phyloP scores from a whole-genome alignment of 2,113 vertebrate species.

The Zingel zingel region DNA sequence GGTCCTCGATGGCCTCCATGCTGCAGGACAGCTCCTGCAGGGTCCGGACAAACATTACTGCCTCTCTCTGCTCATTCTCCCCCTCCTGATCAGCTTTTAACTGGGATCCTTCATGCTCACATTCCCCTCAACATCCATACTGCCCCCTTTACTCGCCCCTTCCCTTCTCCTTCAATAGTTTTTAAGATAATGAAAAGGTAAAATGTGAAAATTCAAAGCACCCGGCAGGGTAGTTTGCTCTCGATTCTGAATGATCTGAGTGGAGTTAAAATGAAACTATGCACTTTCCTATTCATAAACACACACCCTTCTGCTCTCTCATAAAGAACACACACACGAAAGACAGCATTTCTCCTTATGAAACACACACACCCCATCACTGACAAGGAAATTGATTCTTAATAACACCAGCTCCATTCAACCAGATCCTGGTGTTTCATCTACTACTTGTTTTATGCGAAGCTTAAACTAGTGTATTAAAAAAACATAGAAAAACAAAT shows the following conservation, averaged over 20 bases:
- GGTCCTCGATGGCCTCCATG: conserved; percentile 66
- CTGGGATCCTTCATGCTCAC: background rate
- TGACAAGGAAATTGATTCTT: conserved; percentile 2
- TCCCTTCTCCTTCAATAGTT: background rate
- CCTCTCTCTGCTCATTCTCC: background rate
- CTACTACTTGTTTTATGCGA: background rate
- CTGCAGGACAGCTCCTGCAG: conserved; percentile 74
- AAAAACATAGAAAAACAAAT: background rate
- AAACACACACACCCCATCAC: background rate
- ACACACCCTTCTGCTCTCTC: background rate
- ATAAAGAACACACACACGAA: background rate
- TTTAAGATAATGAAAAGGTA: conserved; percentile 28
- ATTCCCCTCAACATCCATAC: conserved; percentile 15
- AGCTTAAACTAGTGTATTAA: background rate
- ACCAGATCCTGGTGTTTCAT: background rate
- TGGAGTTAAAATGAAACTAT: conserved; percentile 21
- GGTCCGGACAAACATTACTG: conserved; percentile 15
- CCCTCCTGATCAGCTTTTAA: background rate
- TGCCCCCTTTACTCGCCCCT: background rate
- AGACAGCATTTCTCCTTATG: conserved; percentile 51
- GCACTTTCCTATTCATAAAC: background rate
- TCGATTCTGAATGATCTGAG: conserved; percentile 17
- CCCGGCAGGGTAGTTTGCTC: background rate
- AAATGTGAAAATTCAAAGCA: conserved; percentile 11
- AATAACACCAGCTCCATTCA: background rate